Evolutionary conservation across 2,797 vertebrate species (phyloP).

Genomic region (Sardinella longiceps): DNA sequence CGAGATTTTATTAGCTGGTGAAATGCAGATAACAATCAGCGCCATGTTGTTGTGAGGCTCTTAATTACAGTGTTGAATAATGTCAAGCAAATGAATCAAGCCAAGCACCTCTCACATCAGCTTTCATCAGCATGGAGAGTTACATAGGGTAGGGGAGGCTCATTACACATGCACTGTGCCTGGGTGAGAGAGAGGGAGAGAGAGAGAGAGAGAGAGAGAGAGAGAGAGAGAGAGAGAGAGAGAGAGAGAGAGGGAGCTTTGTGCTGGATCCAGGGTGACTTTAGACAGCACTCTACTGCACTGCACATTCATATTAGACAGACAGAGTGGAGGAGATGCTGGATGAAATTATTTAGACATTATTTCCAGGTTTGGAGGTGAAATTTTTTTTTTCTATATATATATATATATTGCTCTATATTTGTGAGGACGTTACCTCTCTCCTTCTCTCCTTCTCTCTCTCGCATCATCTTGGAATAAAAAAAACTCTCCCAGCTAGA

Average conservation of each 20-base stretch:
- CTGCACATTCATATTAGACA: not conserved
- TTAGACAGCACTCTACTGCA: conserved; percentile 39
- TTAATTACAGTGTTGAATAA: conserved; percentile 66
- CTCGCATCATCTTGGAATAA: conserved; percentile 54
- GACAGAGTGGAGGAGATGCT: conserved; percentile 23
- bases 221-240: too few relatives aligned
- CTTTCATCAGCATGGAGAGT: conserved; percentile 55
- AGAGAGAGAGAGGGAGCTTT: too few relatives aligned
- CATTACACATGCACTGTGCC: conserved; percentile 49
- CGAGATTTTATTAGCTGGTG: conserved; percentile 55
- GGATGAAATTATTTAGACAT: conserved; percentile 57
- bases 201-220: too few relatives aligned
- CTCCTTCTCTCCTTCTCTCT: conserved; percentile 57
- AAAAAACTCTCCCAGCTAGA: conserved; percentile 62
- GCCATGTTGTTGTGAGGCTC: conserved; percentile 53
- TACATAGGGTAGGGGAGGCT: conserved; percentile 47
- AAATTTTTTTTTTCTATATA: too few relatives aligned
- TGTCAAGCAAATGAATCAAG: conserved; percentile 63
- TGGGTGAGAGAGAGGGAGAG: too few relatives aligned
- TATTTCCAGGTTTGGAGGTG: conserved; percentile 46
- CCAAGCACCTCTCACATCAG: conserved; percentile 59
- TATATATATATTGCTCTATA: conserved; percentile 69
- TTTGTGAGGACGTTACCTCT: conserved; percentile 60
- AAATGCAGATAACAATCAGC: conserved; percentile 63
- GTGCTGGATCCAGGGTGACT: conserved; percentile 48